Percentiles rank a stretch among this genome's conserved stretches.
These are phyloP conservation scores for Pterostichus niger DNA, from an alignment of 2,888 invertebrate species.

Conservation along the genomic window DNA sequence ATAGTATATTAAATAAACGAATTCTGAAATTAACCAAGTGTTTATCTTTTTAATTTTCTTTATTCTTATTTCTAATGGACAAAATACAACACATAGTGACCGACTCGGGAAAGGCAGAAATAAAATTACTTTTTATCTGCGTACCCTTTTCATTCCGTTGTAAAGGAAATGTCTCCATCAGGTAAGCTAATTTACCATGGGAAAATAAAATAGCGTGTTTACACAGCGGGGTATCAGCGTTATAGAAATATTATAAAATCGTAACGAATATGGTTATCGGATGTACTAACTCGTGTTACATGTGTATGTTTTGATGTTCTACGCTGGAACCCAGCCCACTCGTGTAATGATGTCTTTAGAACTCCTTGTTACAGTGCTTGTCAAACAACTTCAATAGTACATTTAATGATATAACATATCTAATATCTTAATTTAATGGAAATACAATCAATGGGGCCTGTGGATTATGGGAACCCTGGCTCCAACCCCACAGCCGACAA, in stretches of 20 bases:
- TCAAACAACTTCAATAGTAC: not conserved
- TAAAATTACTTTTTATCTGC: not conserved
- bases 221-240: not conserved
- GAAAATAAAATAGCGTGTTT: conserved; percentile 20
- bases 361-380: not conserved
- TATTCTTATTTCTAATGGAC: no score
- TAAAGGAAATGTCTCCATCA: conserved; percentile 14
- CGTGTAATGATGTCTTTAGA: not conserved
- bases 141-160: not conserved
- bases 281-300: not conserved
- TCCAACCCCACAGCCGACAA: no score
- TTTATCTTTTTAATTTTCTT: no score
- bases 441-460: no score
- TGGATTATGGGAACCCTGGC: no score
- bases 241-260: conserved; percentile 27
- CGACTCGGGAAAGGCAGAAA: no score
- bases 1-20: no score
- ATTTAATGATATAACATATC: not conserved
- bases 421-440: not conserved
- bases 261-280: conserved; percentile 20
- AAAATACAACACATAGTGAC: no score
- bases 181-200: not conserved
- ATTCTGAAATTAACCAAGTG: no score
- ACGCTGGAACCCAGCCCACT: not conserved
- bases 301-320: conserved; percentile 11